Evolutionary conservation across 1,140 invertebrate species (phyloP).

Genomic region (Atta colombica): DNA sequence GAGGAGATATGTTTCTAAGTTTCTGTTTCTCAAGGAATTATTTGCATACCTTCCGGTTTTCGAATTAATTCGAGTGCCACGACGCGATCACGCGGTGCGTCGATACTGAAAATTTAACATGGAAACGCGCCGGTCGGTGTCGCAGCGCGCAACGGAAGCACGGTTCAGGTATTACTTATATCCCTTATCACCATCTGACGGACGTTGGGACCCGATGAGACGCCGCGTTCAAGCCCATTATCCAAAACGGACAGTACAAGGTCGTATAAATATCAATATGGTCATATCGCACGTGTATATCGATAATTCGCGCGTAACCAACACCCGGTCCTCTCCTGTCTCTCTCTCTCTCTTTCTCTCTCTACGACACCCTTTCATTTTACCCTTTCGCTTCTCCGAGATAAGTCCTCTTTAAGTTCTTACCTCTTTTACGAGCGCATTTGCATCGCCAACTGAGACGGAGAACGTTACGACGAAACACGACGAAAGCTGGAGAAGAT

Average conservation of each 20-base stretch:
- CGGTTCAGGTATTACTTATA: constrained; percentile 80
- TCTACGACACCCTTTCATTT: constrained; percentile 26
- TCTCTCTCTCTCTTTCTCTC: neutral
- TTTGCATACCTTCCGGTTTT: neutral
- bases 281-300: constrained; percentile 70
- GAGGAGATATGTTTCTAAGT: neutral
- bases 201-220: constrained; percentile 75
- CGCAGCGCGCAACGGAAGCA: constrained; percentile 76
- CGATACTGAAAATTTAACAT: constrained; percentile 55
- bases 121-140: neutral
- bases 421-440: constrained; percentile 79
- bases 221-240: constrained; percentile 78
- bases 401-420: constrained; percentile 64
- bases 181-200: constrained; percentile 80
- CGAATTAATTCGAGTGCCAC: constrained; percentile 19
- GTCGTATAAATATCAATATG: constrained; percentile 74
- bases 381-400: constrained; percentile 63
- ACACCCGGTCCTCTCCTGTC: constrained; percentile 21
- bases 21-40: neutral
- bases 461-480: constrained; percentile 46
- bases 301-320: constrained; percentile 72
- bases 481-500: constrained; percentile 57
- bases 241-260: constrained; percentile 80
- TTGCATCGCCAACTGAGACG: constrained; percentile 74
- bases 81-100: constrained; percentile 16